Evolutionary conservation across 2,888 invertebrate genomes (phyloP), one percentile per base, ranked within the genome.

Genomic region (Anthrax anthrax): DNA sequence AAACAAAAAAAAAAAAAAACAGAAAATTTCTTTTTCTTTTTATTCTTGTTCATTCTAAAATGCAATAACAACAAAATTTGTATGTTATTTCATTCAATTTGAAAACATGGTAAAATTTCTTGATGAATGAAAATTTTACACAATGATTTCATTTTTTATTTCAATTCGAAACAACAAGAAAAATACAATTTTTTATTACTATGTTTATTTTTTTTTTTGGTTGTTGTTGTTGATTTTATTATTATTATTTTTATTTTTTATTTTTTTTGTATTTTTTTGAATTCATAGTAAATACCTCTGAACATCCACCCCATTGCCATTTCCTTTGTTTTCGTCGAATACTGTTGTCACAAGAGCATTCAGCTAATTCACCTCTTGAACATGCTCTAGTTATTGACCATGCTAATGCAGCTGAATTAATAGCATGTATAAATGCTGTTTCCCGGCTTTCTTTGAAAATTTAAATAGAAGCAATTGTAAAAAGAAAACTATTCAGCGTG

Each of bases 241-340:
- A 36, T 16, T 8, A 12, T 36, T 16, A 16, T 32, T 12, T 32
- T 9, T 32, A 32, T 32, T 32, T 32, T 6, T 32, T 12, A 4
- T 32, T 12, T 32, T 4, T 32, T 32, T 32, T 32, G 29, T 32
- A 32, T 32, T 10, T 32, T 12, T 23, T 8, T 23, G 8, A 6
- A 23, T 23, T 6, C 23, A 23, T 8, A 8, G 23, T 39, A 43
- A 18, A 32, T 69, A 80, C 84, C 74, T 91, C 90, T 36, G 90
- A 91, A 67, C 92, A 92, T 1, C 91, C 91, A 49, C 91, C 90
- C 92, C 92, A 92, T 66, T 90, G 85, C 84, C 85, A 85, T 56
- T 81, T 80, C 51, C 81, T 77, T n/a, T 79, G 79, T 55, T 80
- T 77, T 56, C 77, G 74, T 57, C 84, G 72, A n/a, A 85, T 81